Percentiles rank a stretch among this genome's conserved stretches.
These are phyloP conservation scores for Cenopis cana DNA, from an alignment of 2,888 invertebrate species.

Conservation along the genomic window DNA sequence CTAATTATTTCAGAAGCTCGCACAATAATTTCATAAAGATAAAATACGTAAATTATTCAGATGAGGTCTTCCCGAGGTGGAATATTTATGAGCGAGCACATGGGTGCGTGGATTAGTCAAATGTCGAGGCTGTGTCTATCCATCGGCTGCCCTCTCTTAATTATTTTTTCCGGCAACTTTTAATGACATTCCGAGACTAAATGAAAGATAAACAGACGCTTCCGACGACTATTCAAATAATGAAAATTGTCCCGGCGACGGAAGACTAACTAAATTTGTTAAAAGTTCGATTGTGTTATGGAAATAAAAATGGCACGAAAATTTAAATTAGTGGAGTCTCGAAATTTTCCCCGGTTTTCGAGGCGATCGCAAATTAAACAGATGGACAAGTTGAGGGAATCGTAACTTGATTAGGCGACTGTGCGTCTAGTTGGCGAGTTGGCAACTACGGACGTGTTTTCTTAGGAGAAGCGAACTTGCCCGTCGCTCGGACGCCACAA, in stretches of 20 bases:
- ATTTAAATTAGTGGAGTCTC: slow-evolving; percentile 47
- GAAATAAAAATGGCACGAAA: slow-evolving; percentile 46
- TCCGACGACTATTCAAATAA: slow-evolving; percentile 12
- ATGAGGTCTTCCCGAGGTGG: slow-evolving; percentile 22
- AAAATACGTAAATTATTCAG: slow-evolving; percentile 41
- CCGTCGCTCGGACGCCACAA: slow-evolving; percentile 23
- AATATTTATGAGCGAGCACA: slow-evolving; percentile 46
- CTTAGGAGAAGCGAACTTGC: slow-evolving; percentile 21
- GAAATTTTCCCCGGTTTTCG: slow-evolving; percentile 42
- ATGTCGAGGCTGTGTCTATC: slow-evolving; percentile 24
- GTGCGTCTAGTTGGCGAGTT: slow-evolving; percentile 28
- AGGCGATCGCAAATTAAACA: slow-evolving; percentile 48
- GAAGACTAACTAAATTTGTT: slow-evolving; percentile 32
- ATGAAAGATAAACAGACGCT: slow-evolving; percentile 37
- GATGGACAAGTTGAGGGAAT: slow-evolving; percentile 49
- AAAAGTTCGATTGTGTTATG: slow-evolving; percentile 45
- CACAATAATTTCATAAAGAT: slow-evolving; percentile 42
- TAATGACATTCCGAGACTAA: slow-evolving; percentile 33
- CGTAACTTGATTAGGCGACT: slow-evolving; percentile 39
- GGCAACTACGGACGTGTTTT: slow-evolving; percentile 31
- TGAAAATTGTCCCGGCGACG: slow-evolving; percentile 16
- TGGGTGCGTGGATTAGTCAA: slow-evolving; percentile 42
- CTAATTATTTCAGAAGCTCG: slow-evolving; percentile 24
- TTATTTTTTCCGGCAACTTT: slow-evolving; percentile 43
- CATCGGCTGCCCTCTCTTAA: slow-evolving; percentile 39